These are phyloP conservation scores for Gortyna flavago DNA, from an alignment of 2,888 invertebrate species.

Conservation along the genomic window DNA sequence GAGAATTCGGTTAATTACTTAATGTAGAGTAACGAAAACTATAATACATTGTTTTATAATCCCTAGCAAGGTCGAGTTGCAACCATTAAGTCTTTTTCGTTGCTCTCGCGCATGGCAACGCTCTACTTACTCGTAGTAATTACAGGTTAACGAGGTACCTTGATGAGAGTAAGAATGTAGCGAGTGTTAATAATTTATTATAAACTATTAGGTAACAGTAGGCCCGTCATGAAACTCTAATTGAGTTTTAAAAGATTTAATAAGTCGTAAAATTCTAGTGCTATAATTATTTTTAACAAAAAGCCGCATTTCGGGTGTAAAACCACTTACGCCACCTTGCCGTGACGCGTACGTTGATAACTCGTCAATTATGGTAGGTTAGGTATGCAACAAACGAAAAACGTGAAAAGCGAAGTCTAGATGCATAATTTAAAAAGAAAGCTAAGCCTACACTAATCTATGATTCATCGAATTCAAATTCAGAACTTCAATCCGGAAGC, in stretches of 20 bases:
- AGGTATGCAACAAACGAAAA: conserved; percentile 8
- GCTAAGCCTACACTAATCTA: not conserved
- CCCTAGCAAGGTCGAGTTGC: conserved; percentile 71
- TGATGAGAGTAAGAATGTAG: conserved; percentile 66
- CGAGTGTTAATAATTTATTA: conserved; percentile 66
- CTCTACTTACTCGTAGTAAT: conserved; percentile 77
- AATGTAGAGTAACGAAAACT: conserved; percentile 58
- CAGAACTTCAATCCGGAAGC: conserved; percentile 16
- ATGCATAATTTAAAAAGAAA: conserved; percentile 18
- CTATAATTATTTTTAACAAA: conserved; percentile 23
- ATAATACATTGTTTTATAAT: conserved; percentile 71
- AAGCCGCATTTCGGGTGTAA: conserved; percentile 31
- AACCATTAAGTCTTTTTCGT: conserved; percentile 73
- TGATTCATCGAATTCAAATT: conserved; percentile 29
- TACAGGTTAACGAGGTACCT: conserved; percentile 69
- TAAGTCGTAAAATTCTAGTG: conserved; percentile 31
- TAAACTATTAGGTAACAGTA: conserved; percentile 55
- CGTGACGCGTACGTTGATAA: conserved; percentile 31
- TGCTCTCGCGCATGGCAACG: conserved; percentile 73
- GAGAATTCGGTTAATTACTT: conserved; percentile 54
- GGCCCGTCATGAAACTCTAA: conserved; percentile 17
- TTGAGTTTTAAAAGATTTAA: conserved; percentile 26
- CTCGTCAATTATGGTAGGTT: conserved; percentile 6
- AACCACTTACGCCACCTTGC: conserved; percentile 22
- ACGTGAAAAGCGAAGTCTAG: not conserved